phyloP scores from a whole-genome alignment of 2,113 vertebrate species.

The Ameiurus melas region DNA sequence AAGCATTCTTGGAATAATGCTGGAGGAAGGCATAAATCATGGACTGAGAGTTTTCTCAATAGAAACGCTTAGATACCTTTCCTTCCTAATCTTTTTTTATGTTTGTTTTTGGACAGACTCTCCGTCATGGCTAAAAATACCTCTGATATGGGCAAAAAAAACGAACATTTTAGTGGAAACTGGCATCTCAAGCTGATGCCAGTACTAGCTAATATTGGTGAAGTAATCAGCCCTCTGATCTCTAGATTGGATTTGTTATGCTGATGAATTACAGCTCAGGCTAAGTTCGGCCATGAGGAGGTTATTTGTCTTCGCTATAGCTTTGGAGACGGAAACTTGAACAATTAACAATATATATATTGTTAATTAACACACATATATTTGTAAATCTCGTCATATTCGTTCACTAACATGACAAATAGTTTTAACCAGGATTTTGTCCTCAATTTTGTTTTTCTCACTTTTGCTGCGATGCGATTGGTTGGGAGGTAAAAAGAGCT shows the following conservation, averaged over 20 bases:
- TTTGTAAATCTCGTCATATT: too few relatives aligned
- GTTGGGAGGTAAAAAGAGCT: too few relatives aligned
- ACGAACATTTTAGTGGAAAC: neutral
- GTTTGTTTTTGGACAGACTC: neutral
- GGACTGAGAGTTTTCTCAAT: neutral
- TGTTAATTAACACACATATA: too few relatives aligned
- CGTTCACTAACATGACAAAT: too few relatives aligned
- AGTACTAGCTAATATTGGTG: neutral
- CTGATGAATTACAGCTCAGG: neutral
- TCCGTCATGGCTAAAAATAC: neutral
- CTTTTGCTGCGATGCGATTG: too few relatives aligned
- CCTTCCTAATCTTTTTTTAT: neutral
- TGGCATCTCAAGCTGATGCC: neutral
- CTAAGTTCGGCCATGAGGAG: neutral
- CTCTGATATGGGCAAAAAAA: neutral
- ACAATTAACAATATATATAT: too few relatives aligned
- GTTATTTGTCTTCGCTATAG: neutral
- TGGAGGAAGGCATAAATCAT: constrained; percentile 15
- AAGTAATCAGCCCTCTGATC: neutral
- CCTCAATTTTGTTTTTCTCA: neutral
- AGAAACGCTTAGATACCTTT: neutral
- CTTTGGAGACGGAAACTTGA: too few relatives aligned
- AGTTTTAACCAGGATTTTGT: too few relatives aligned
- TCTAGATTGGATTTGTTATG: neutral
- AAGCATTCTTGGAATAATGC: constrained; percentile 11